Base-by-base conservation (phyloP, 1,140 invertebrate species). In the Pachyrhynchus sulphureomaculatus region DNA sequence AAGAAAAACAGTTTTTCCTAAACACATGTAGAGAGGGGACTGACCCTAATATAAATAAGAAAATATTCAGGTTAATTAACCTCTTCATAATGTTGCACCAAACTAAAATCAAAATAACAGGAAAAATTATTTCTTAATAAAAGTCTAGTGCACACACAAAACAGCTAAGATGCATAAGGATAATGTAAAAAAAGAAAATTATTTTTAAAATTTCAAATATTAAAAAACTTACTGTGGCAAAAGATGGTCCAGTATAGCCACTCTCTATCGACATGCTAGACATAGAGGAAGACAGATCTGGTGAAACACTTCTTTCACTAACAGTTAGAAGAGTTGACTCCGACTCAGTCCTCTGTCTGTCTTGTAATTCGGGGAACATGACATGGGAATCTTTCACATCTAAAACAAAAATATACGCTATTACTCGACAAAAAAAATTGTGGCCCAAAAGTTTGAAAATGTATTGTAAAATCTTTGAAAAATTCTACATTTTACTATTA, bases 311-410 rank as follows among this genome's bases (percentile, higher is more conserved):
- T 20, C 51, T 44, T 49, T 71, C 70, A 41, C 60, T 71, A 10
- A 37, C 48, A 9, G 64, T 39, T 2, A 34, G 9, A 9, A 24
- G 36, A 9, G 68, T 62, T 1, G 41, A 47, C 33, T 71, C 67
- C 15, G 59, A 68, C 48, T 67, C 65, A 12, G 58, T 55, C 33
- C 62, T 66, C 12, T 21, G 26, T 51, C 55, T 59, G n/a, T 67
- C 64, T 12, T 29, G 13, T 51, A 62, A 58, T 17, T 66, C 59
- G 2, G 64, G 88, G 77, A 90, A 91, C 69, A 90, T 86, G 68
- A 78, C 74, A n/a, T 78, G 75, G 1, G 86, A 88, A 53, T 82
- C 82, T 18, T 34, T 78, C 73, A 49, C 66, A 47, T 42, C 79
- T 56, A 23, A 0, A 56, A 55, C 36, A 9, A 52, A 37, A 52